Conservation (phyloP, 2,888 invertebrate genomes). For the Cepaea hortensis region DNA sequence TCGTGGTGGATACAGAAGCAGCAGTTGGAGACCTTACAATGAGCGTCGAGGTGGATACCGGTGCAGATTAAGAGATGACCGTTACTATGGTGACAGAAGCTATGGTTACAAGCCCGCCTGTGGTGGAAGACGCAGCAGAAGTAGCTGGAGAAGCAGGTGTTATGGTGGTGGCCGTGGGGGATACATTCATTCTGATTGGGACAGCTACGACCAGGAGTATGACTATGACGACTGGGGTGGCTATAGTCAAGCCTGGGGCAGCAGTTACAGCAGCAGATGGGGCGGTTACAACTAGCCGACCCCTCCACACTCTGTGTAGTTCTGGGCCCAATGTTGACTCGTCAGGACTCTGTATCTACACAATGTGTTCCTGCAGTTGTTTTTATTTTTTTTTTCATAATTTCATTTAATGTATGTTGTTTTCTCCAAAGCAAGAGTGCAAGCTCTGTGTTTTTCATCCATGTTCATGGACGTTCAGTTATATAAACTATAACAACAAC, state of each 20-base stretch:
- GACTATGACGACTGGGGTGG: slow-evolving; percentile 40
- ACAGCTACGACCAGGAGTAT: slow-evolving; percentile 39
- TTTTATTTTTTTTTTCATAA: background rate
- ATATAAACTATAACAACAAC: background rate
- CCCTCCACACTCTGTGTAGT: background rate
- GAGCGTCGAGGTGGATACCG: slow-evolving; percentile 36
- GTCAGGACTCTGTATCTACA: background rate
- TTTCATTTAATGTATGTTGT: background rate
- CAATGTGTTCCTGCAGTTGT: background rate
- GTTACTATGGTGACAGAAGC: slow-evolving; percentile 46
- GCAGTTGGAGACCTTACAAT: slow-evolving; percentile 36
- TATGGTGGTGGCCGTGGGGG: slow-evolving; percentile 58
- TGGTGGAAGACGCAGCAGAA: slow-evolving; percentile 38
- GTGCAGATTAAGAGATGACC: slow-evolving; percentile 42
- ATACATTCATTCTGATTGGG: slow-evolving; percentile 1
- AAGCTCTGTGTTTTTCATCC: too few species aligned
- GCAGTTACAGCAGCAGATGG: slow-evolving; percentile 55
- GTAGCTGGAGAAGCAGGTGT: slow-evolving; percentile 51
- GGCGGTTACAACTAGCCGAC: slow-evolving; percentile 38
- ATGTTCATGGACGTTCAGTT: too few species aligned
- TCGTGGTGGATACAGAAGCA: slow-evolving; percentile 51
- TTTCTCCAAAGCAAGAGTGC: background rate
- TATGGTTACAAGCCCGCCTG: slow-evolving; percentile 46
- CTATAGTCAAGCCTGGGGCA: slow-evolving; percentile 59
- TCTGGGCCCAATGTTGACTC: background rate